These are phyloP conservation scores for Zophobas atratus DNA, from an alignment of 1,140 invertebrate genomes.

Conservation along the genomic window DNA sequence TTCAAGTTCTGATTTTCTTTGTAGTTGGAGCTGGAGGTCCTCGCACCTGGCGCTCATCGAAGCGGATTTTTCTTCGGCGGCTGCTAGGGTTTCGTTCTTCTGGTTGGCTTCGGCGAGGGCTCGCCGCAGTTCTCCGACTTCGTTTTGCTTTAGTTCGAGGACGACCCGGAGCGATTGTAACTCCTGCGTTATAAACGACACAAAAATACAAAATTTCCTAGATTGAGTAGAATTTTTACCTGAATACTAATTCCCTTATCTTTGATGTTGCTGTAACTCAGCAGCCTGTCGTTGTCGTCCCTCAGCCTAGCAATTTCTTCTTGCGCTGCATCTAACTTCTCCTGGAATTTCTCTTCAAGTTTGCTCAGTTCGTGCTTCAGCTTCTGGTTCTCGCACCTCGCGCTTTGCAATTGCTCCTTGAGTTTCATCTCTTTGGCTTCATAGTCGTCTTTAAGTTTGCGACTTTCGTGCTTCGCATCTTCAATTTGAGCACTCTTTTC, in stretches of 20 bases:
- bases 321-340: slow-evolving; percentile 53
- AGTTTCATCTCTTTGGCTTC: slow-evolving; percentile 63
- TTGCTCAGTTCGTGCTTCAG: slow-evolving; percentile 45
- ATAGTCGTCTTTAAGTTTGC: slow-evolving; percentile 67
- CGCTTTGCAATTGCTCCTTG: slow-evolving; percentile 53
- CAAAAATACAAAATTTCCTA: slow-evolving; percentile 4
- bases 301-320: slow-evolving; percentile 64
- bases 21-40: slow-evolving; percentile 78
- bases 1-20: slow-evolving; percentile 72
- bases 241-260: slow-evolving; percentile 61
- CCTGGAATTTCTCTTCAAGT: slow-evolving; percentile 50
- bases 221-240: slow-evolving; percentile 49
- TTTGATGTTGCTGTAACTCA: slow-evolving; percentile 61
- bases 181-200: slow-evolving; percentile 65
- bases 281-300: slow-evolving; percentile 62
- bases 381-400: slow-evolving; percentile 4
- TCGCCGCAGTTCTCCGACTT: slow-evolving; percentile 79
- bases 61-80: slow-evolving; percentile 71
- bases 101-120: slow-evolving; percentile 74
- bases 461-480: slow-evolving; percentile 62
- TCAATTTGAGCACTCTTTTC: slow-evolving; percentile 64
- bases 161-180: slow-evolving; percentile 83
- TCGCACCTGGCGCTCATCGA: slow-evolving; percentile 78
- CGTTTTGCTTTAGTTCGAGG: slow-evolving; percentile 81
- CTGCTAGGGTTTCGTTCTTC: slow-evolving; percentile 71